A percentile compares a stretch with the other conserved stretches of the same genome.
Evolutionary conservation across 2,888 invertebrate genomes (phyloP).

Genomic region (Slavum lentiscoides): DNA sequence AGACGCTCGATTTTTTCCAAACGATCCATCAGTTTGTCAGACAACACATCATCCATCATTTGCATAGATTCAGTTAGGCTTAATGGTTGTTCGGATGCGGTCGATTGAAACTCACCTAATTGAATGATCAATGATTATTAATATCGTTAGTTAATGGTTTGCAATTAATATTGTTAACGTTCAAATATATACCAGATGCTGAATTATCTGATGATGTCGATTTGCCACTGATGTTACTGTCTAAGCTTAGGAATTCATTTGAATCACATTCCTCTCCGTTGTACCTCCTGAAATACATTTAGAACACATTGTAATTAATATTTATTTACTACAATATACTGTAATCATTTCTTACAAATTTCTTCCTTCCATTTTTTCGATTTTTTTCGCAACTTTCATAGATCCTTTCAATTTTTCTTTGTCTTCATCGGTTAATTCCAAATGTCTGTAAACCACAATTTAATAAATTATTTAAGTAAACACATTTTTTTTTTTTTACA

Average conservation of each 20-base stretch:
- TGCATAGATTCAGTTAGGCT: constrained; percentile 88
- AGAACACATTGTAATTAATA: not conserved
- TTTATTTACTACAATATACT: not conserved
- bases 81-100: constrained; percentile 72
- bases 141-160: not conserved
- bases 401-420: constrained; percentile 88
- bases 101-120: constrained; percentile 42
- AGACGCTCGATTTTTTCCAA: constrained; percentile 83
- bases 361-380: constrained; percentile 85
- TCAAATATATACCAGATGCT: constrained; percentile 49
- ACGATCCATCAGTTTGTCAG: constrained; percentile 80
- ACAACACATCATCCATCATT: constrained; percentile 81
- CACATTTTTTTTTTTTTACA: too few species aligned
- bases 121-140: constrained; percentile 10
- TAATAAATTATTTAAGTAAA: constrained; percentile 12
- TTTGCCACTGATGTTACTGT: constrained; percentile 66
- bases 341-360: constrained; percentile 63
- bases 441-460: constrained; percentile 66
- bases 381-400: constrained; percentile 87
- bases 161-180: not conserved
- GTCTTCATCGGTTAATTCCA: constrained; percentile 89
- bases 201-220: constrained; percentile 67
- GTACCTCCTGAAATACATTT: constrained; percentile 12
- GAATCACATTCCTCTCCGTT: constrained; percentile 74
- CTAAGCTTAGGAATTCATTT: constrained; percentile 79